Percentiles rank a stretch among this genome's conserved stretches.
phyloP scores from a whole-genome alignment of 2,113 vertebrate species.

The Hydropotes inermis region DNA sequence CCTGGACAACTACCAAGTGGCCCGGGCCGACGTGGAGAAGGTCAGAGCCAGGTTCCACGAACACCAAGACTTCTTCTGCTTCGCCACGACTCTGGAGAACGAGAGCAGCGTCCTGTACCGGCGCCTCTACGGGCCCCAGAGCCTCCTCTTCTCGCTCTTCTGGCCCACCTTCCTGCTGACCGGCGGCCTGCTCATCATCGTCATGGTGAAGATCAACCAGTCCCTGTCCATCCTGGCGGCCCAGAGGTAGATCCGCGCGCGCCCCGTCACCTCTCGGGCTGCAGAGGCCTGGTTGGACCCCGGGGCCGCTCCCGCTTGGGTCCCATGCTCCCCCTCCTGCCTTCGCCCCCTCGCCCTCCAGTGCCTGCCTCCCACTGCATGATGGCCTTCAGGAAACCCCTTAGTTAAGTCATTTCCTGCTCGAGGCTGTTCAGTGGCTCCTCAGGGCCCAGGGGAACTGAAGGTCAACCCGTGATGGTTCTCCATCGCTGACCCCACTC shows the following conservation, averaged over 20 bases:
- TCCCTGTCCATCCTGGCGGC: conserved; percentile 83
- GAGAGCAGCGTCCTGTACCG: conserved; percentile 75
- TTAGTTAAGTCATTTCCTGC: background rate
- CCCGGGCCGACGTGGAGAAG: conserved; percentile 71
- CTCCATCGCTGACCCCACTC: background rate
- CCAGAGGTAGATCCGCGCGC: conserved; percentile 58
- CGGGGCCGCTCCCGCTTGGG: rapidly evolving
- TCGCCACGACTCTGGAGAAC: conserved; percentile 70
- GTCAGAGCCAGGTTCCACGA: conserved; percentile 77
- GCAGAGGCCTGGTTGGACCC: background rate
- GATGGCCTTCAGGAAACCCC: background rate
- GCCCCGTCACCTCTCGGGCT: rapidly evolving
- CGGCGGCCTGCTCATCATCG: conserved; percentile 80
- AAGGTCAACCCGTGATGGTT: background rate
- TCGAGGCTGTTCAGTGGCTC: background rate
- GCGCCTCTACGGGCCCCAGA: conserved; percentile 75
- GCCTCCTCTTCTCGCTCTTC: conserved; percentile 77
- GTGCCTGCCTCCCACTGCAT: rapidly evolving
- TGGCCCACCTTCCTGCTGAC: conserved; percentile 84
- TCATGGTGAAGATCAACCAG: conserved; percentile 85
- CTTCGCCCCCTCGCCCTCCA: rapidly evolving
- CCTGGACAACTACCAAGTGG: conserved; percentile 71
- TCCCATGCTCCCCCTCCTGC: too few relatives aligned
- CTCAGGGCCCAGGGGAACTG: background rate
- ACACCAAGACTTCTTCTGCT: conserved; percentile 75